Conservation (phyloP, 2,888 invertebrate species). For the Pyrocoelia pectoralis region DNA sequence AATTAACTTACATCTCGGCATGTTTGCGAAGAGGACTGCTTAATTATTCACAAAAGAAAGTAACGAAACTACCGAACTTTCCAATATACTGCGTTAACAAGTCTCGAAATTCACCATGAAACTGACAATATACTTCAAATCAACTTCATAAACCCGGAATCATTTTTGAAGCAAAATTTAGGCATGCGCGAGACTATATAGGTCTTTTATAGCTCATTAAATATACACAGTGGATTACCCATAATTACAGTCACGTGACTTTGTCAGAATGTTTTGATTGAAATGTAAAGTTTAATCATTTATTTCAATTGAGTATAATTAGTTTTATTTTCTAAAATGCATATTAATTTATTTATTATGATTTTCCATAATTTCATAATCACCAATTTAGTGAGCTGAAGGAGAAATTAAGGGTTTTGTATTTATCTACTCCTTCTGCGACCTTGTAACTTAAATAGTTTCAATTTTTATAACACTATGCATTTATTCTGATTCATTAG, state of each 20-base stretch:
- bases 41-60: background rate
- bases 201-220: background rate
- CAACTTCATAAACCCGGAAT: constrained; percentile 3
- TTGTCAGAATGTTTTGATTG: background rate
- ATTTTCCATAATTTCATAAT: no score
- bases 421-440: background rate
- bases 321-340: background rate
- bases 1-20: constrained; percentile 8
- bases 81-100: background rate
- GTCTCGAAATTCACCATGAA: background rate
- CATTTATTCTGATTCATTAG: background rate
- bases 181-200: constrained; percentile 2
- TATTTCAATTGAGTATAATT: background rate
- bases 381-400: no score
- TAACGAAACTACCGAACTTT: constrained; percentile 1
- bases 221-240: background rate
- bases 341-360: no score
- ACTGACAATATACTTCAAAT: constrained; percentile 5
- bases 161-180: constrained; percentile 3
- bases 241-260: background rate
- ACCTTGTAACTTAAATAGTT: background rate
- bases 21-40: background rate
- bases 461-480: background rate
- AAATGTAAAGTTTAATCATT: no score
- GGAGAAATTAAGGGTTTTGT: background rate